A percentile compares a stretch with the other conserved stretches of the same genome.
Conservation (phyloP, 2,113 vertebrate genomes). For the Tiliqua scincoides region DNA sequence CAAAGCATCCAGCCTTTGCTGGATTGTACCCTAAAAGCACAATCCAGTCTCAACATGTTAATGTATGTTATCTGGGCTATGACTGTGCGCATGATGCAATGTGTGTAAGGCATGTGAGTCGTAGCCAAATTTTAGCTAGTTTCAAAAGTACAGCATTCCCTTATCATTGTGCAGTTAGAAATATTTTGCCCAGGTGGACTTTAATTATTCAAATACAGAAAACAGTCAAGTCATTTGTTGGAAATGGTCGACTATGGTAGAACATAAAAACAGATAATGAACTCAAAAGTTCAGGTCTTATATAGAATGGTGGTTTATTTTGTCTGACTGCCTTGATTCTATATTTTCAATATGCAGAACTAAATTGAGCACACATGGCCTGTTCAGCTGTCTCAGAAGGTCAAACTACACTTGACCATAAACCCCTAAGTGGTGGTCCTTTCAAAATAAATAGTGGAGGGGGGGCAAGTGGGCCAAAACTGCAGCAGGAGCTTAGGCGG, state of each 20-base stretch:
- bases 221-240: slow-evolving; percentile 37
- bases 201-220: slow-evolving; percentile 41
- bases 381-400: no score
- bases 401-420: no score
- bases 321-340: slow-evolving; percentile 35
- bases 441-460: no score
- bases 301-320: neutral
- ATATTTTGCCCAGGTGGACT: slow-evolving; percentile 44
- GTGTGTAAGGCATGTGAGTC: slow-evolving; percentile 70
- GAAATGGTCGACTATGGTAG: neutral
- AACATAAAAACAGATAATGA: slow-evolving; percentile 33
- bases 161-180: slow-evolving; percentile 57
- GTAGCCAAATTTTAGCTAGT: slow-evolving; percentile 50
- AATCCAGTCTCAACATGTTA: neutral
- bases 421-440: no score
- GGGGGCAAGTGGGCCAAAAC: no score
- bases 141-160: slow-evolving; percentile 48
- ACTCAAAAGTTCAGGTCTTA: slow-evolving; percentile 23
- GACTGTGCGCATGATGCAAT: slow-evolving; percentile 62
- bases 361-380: slow-evolving; percentile 36
- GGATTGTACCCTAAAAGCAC: neutral
- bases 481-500: no score
- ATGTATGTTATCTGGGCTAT: slow-evolving; percentile 28
- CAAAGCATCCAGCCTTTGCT: neutral
- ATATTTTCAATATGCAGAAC: slow-evolving; percentile 33